Evolutionary conservation across 2,113 vertebrate genomes (phyloP), one percentile per base, ranked within the genome.

Genomic region (Centrocercus urophasianus): DNA sequence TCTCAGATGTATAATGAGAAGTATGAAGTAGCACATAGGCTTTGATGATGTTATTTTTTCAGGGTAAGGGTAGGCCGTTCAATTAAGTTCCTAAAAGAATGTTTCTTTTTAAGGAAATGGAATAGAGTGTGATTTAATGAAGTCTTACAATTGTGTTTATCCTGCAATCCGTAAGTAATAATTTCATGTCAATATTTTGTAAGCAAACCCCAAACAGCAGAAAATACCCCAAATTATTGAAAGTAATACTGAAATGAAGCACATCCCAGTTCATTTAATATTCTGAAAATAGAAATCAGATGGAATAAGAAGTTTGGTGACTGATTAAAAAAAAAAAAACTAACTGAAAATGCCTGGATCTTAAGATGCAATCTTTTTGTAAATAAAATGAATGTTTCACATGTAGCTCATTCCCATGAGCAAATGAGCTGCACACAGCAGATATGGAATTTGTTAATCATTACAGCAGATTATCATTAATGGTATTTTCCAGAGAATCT

Each of bases 91-190:
- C 79, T 94, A 21, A 93, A 56, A 4, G 27, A 47, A 83, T 28
- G 12, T 60, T 81, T 96, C 32, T 95, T 93, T 97, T 96, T 92
- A 96, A 98, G 98, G 98, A 95, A 97, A 96, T 50, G 97, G 97
- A 65, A 83, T 81, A 88, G 98, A 98, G 87, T 98, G 98, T 86
- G 96, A 98, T 70, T 87, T 98, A 90, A 77, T 96, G 72, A 97
- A 90, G 63, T 96, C 96, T 93, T 97, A 97, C 89, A 97, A 72
- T 19, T 98, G 98, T 93, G 98, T 98, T 88, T 98, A 97, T 86
- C 97, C 97, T 18, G 52, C 90, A 81, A 60, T 97, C 38, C 92
- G 98, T 98, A 97, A 98, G 98, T 97, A 92, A 40, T 45, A 71
- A 89, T 43, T 82, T 63, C 63, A 72, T 52, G 83, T 86, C 86